A percentile compares a stretch with the other conserved stretches of the same genome.
Evolutionary conservation across 2,113 vertebrate species (phyloP).

Genomic region (Ovis canadensis): DNA sequence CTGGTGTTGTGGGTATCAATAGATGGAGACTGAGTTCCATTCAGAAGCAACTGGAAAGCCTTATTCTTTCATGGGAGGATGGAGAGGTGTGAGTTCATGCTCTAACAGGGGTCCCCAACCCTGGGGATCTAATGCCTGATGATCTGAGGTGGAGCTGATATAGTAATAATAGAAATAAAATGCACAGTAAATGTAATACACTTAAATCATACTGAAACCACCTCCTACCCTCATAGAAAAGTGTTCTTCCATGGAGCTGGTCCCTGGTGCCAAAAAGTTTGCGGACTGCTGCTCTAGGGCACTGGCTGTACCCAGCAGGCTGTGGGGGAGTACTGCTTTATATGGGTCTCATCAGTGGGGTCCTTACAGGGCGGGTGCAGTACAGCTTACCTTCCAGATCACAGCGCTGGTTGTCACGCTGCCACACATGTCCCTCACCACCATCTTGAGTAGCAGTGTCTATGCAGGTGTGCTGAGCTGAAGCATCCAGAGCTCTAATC

Average conservation of each 20-base stretch:
- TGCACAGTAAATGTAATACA: neutral
- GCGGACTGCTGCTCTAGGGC: neutral
- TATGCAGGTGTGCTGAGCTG: neutral
- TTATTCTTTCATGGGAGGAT: neutral
- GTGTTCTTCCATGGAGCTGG: neutral
- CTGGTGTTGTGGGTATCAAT: neutral
- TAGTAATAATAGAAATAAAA: neutral
- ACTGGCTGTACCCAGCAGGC: neutral
- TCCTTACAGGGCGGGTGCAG: neutral
- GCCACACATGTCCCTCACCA: rapidly evolving
- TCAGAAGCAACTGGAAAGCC: neutral
- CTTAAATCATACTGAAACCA: neutral
- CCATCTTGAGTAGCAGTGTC: neutral
- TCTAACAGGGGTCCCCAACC: neutral
- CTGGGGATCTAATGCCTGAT: neutral
- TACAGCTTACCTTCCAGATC: neutral
- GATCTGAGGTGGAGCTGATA: neutral
- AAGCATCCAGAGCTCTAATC: neutral
- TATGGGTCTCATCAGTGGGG: neutral
- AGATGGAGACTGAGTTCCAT: neutral
- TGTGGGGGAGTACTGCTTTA: neutral
- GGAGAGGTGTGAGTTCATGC: neutral
- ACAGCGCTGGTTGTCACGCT: neutral
- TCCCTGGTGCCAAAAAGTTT: neutral
- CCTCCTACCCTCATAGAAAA: neutral